Conservation (phyloP, 2,797 vertebrate genomes). For the Danio jaintianensis region DNA sequence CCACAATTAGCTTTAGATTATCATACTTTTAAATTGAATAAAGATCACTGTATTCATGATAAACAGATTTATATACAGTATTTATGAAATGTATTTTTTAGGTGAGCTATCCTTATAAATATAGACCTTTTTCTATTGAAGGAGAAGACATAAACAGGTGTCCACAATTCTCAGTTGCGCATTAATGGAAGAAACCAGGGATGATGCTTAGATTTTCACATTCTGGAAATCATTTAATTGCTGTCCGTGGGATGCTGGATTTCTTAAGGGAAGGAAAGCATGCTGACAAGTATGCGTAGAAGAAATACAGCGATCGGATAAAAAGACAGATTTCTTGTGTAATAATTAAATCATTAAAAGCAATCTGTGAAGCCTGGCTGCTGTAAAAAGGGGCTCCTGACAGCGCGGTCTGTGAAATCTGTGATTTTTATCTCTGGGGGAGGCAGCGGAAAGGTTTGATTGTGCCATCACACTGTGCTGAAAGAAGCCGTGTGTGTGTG, state of each 20-base stretch:
- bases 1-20: too few species aligned
- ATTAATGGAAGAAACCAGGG: background rate
- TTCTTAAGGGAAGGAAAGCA: background rate
- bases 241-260: background rate
- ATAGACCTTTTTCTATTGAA: background rate
- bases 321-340: background rate
- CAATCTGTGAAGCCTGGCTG: conserved; percentile 13
- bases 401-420: conserved; percentile 31
- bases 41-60: too few species aligned
- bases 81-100: too few species aligned
- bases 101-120: too few species aligned
- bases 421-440: conserved; percentile 44
- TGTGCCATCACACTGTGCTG: conserved; percentile 29
- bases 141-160: background rate
- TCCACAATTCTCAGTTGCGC: background rate
- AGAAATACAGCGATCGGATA: conserved; percentile 4
- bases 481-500: conserved; percentile 38
- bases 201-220: background rate
- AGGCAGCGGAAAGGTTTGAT: conserved; percentile 40
- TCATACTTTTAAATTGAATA: too few species aligned
- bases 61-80: too few species aligned
- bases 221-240: background rate
- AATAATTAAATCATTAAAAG: conserved; percentile 59
- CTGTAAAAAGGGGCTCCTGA: conserved; percentile 18
- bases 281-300: background rate